phyloP scores from a whole-genome alignment of 1,140 invertebrate species.

The Reticulitermes speratus region DNA sequence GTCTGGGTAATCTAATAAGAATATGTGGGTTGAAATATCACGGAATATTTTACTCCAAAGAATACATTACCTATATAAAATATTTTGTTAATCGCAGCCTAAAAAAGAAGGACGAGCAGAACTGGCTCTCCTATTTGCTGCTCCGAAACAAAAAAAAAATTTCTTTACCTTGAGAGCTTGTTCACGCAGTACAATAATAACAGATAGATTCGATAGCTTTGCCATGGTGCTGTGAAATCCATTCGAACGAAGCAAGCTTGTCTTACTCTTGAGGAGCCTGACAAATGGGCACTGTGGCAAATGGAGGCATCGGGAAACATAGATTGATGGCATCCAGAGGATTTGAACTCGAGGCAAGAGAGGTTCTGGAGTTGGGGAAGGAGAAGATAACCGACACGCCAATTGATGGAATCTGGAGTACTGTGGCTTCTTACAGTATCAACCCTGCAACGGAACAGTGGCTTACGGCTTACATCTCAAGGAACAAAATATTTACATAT shows the following conservation, averaged over 20 bases:
- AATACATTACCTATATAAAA: too few species aligned
- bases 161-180: too few species aligned
- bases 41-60: too few species aligned
- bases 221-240: background rate
- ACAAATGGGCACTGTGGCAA: conserved; percentile 2
- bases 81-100: too few species aligned
- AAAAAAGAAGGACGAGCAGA: too few species aligned
- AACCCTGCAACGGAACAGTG: background rate
- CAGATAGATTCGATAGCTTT: background rate
- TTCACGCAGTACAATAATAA: background rate
- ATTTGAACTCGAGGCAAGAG: background rate
- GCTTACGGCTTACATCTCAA: background rate
- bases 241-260: background rate
- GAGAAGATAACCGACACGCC: background rate
- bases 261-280: conserved; percentile 7
- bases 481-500: background rate
- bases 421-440: background rate
- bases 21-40: too few species aligned
- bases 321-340: conserved; percentile 14
- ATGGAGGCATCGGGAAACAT: conserved; percentile 14
- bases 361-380: too few species aligned
- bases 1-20: too few species aligned
- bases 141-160: background rate
- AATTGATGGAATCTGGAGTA: conserved; percentile 3
- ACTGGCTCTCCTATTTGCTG: too few species aligned